Evolutionary conservation across 2,113 vertebrate genomes (phyloP), one percentile per base, ranked within the genome.

Genomic region (Nesogale talazaci): DNA sequence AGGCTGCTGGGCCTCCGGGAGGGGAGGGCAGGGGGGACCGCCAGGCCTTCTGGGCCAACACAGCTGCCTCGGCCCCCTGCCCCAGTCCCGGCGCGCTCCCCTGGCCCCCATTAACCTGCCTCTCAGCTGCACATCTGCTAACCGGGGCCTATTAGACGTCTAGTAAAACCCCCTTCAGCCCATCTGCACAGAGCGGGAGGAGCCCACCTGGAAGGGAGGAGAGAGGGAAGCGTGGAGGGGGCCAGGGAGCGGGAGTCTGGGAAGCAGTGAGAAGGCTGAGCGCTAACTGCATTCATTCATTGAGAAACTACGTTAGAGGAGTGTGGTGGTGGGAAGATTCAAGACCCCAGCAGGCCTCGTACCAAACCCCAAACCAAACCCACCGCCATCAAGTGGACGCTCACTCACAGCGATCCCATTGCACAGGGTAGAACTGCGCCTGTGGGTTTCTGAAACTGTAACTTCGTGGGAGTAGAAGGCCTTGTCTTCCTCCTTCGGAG

Each of bases 171-270:
- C 36, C 36, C 56, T 27, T 40, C 25, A 20, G 70, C 80, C 96
- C 97, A 96, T 93, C 27, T 95, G 95, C 89, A 59, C 85, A 3
- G 0, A 10, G n/a, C 88, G 90, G 94, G 85, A 91, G n/a, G 76
- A 79, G 61, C 19, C 89, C 88, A 88, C 76, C 88, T 97, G 94
- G 92, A 89, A 80, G 95, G 81, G 86, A 94, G 61, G 46, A 3
- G 25, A 94, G 88, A 19, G 38, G 88, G 88, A 34, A 83, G 38
- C 16, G 86, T 86, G 22, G 36, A 29, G 59, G 27, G 36, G 23
- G 86, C 10, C 14, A 38, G 75, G 40, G 12, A 29, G 74, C 46
- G 42, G 6, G 1, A 17, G 25, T 0, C 25, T 19, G 15, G 7
- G n/a, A 25, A 20, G 14, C 9, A 10, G 6, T 15, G 22, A 72